Evolutionary conservation across 1,140 invertebrate genomes (phyloP).

Genomic region (Coelopa frigida): DNA sequence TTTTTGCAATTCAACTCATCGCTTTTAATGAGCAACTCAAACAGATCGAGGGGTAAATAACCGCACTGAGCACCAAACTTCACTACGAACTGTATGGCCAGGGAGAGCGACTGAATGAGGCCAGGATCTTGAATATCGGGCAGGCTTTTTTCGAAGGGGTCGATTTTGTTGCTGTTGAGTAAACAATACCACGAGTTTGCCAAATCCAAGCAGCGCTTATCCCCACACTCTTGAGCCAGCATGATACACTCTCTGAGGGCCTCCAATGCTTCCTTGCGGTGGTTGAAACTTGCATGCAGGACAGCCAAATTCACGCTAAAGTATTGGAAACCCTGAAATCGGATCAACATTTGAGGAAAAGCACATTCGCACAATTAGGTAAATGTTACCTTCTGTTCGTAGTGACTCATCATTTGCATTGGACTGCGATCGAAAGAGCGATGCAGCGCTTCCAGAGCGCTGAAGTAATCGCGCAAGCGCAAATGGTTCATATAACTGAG

Average conservation of each 20-base stretch:
- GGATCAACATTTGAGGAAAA: no score
- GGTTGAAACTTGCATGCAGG: constrained; percentile 77
- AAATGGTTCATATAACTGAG: constrained; percentile 85
- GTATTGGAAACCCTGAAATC: constrained; percentile 63
- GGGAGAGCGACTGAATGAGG: constrained; percentile 55
- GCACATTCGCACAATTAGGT: neutral
- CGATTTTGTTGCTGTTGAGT: constrained; percentile 48
- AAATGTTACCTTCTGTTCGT: constrained; percentile 51
- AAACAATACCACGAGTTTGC: constrained; percentile 74
- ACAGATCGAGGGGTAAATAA: constrained; percentile 44
- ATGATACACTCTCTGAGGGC: constrained; percentile 78
- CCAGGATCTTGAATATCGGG: constrained; percentile 46
- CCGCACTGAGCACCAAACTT: constrained; percentile 46
- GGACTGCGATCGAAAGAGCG: constrained; percentile 75
- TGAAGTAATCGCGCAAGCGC: constrained; percentile 78
- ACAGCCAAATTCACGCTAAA: constrained; percentile 84
- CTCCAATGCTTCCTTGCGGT: constrained; percentile 70
- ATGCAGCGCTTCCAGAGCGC: constrained; percentile 73
- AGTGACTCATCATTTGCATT: constrained; percentile 47
- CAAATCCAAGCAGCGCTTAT: constrained; percentile 77
- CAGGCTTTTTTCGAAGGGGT: constrained; percentile 24
- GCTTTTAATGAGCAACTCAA: constrained; percentile 72
- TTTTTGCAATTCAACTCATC: constrained; percentile 80
- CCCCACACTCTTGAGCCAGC: constrained; percentile 79
- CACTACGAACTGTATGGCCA: constrained; percentile 57